phyloP scores from a whole-genome alignment of 2,797 vertebrate species.

The Austrolebias charrua region DNA sequence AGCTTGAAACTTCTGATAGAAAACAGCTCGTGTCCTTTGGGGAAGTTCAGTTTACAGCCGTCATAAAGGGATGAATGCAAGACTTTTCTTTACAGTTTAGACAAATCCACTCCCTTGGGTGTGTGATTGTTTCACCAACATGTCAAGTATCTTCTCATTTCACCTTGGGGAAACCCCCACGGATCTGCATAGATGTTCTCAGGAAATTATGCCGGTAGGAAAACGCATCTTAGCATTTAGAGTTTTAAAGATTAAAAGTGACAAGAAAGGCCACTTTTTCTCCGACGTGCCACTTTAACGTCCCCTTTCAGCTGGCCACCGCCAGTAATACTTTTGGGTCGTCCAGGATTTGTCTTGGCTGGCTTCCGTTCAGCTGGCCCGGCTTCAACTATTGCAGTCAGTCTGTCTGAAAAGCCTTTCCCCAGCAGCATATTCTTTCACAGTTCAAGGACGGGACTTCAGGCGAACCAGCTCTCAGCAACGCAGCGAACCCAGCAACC shows the following conservation, averaged over 20 bases:
- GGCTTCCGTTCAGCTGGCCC: conserved; percentile 69
- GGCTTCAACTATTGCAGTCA: conserved; percentile 74
- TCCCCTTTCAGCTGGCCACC: conserved; percentile 49
- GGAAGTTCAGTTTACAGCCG: conserved; percentile 60
- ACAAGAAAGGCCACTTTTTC: conserved; percentile 43
- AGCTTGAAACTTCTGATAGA: conserved; percentile 66
- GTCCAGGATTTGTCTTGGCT: conserved; percentile 68
- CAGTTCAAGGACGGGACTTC: conserved; percentile 79
- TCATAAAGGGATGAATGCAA: conserved; percentile 35
- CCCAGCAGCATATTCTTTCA: conserved; percentile 72
- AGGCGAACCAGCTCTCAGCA: conserved; percentile 68
- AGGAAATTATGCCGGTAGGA: conserved; percentile 8
- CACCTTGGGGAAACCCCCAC: conserved; percentile 38
- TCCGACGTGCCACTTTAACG: conserved; percentile 38
- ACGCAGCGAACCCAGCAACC: conserved; percentile 76
- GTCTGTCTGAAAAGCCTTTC: conserved; percentile 72
- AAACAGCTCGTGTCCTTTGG: conserved; percentile 66
- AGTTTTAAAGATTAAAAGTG: conserved; percentile 34
- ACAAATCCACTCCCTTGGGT: conserved; percentile 49
- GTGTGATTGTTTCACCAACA: conserved; percentile 45
- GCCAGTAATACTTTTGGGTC: conserved; percentile 56
- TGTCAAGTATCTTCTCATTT: conserved; percentile 50
- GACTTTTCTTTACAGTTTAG: conserved; percentile 53
- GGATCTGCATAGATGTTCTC: conserved; percentile 13
- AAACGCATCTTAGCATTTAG: conserved; percentile 8